phyloP scores from a whole-genome alignment of 2,888 invertebrate species.

The Salpingus planirostris region DNA sequence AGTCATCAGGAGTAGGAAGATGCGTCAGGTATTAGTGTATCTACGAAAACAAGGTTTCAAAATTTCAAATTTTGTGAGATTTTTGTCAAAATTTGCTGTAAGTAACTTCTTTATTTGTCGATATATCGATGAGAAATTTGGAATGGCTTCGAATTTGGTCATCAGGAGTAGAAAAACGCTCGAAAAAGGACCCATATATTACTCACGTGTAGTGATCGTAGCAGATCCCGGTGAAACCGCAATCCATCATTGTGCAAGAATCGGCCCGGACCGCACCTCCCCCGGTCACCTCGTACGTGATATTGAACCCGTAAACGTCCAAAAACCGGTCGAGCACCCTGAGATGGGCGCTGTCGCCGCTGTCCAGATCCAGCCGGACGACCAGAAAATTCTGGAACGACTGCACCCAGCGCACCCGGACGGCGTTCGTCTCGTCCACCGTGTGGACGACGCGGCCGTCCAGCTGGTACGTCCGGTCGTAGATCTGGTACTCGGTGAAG shows the following conservation, averaged over 20 bases:
- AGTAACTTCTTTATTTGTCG: too few relatives aligned
- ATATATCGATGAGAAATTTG: too few relatives aligned
- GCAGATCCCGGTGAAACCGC: conserved; percentile 81
- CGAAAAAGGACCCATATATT: conserved; percentile 26
- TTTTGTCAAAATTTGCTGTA: too few relatives aligned
- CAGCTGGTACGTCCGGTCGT: conserved; percentile 28
- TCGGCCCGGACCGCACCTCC: conserved; percentile 43
- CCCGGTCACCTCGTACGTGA: conserved; percentile 76
- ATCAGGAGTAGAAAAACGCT: too few relatives aligned
- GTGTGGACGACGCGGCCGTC: conserved; percentile 54
- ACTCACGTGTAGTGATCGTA: conserved; percentile 70
- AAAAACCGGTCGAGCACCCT: conserved; percentile 71
- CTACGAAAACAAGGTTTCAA: too few relatives aligned
- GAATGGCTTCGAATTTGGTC: too few relatives aligned
- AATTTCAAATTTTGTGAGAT: too few relatives aligned
- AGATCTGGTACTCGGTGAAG: conserved; percentile 31
- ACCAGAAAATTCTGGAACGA: conserved; percentile 66
- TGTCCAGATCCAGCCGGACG: conserved; percentile 63
- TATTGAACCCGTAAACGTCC: conserved; percentile 85
- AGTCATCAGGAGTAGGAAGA: too few relatives aligned
- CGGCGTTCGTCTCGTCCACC: conserved; percentile 62
- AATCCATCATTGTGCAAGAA: conserved; percentile 71
- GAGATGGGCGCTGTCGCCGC: conserved; percentile 72
- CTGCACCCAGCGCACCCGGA: conserved; percentile 53
- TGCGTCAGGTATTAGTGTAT: too few relatives aligned